Conservation (phyloP, 2,797 vertebrate genomes). For the Urophycis tenuis region DNA sequence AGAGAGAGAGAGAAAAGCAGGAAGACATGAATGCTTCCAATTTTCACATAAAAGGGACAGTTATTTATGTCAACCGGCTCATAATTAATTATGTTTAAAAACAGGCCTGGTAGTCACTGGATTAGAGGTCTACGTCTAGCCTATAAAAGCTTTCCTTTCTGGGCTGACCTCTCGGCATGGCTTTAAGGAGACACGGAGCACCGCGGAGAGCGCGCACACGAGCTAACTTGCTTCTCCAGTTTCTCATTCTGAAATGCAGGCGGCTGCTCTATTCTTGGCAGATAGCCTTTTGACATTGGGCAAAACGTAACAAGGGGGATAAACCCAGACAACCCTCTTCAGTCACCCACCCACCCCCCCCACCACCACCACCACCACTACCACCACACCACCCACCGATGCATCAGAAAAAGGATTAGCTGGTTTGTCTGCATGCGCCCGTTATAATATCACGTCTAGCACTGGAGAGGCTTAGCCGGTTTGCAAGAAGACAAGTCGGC, state of each 20-base stretch:
- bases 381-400: conserved; percentile 44
- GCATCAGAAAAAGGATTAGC: conserved; percentile 52
- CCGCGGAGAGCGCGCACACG: conserved; percentile 31
- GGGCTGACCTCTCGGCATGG: conserved; percentile 50
- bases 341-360: too few relatives aligned
- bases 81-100: conserved; percentile 44
- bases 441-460: conserved; percentile 25
- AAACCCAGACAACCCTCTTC: conserved; percentile 38
- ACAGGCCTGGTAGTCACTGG: conserved; percentile 26
- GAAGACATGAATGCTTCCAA: neutral
- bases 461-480: conserved; percentile 32
- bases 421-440: conserved; percentile 42
- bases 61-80: conserved; percentile 40
- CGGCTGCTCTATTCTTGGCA: conserved; percentile 51
- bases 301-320: conserved; percentile 41
- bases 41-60: conserved; percentile 25
- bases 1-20: conserved; percentile 23
- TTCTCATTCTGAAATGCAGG: conserved; percentile 51
- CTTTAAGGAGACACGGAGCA: conserved; percentile 30
- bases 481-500: conserved; percentile 34
- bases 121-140: conserved; percentile 38
- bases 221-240: conserved; percentile 48
- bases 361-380: conserved; percentile 28
- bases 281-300: conserved; percentile 51
- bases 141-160: conserved; percentile 38